These are phyloP conservation scores for Danio kyathit DNA, from an alignment of 2,797 vertebrate genomes.

Conservation along the genomic window DNA sequence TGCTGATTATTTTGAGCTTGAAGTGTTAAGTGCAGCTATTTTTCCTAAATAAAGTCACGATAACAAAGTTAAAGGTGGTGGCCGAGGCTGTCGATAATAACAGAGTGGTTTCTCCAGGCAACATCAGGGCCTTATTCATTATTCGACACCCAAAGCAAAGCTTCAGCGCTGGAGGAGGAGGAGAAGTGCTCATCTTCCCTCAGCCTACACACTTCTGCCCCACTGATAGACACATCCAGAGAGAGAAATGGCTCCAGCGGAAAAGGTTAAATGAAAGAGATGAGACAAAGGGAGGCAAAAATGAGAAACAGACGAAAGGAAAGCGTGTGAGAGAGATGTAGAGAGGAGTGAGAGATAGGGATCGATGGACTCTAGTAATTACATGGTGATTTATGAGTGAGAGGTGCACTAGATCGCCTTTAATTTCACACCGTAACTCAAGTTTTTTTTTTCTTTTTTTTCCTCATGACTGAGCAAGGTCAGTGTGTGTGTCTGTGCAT, in stretches of 20 bases:
- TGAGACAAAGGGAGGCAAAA: slow-evolving; percentile 39
- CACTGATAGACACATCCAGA: slow-evolving; percentile 33
- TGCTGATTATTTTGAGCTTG: neutral
- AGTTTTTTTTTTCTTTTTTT: slow-evolving; percentile 69
- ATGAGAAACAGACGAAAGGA: slow-evolving; percentile 9
- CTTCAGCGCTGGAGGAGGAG: neutral
- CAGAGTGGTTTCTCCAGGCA: slow-evolving; percentile 19
- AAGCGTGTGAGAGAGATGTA: slow-evolving; percentile 35
- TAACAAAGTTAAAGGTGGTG: slow-evolving; percentile 33
- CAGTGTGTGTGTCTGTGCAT: slow-evolving; percentile 63
- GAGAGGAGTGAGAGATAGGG: slow-evolving; percentile 65
- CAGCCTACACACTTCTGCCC: slow-evolving; percentile 35
- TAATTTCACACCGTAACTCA: slow-evolving; percentile 85
- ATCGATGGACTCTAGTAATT: slow-evolving; percentile 78
- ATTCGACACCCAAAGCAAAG: slow-evolving; percentile 30
- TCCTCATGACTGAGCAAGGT: slow-evolving; percentile 79
- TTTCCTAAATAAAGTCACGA: neutral
- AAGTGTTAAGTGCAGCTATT: slow-evolving; percentile 15
- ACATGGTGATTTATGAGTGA: slow-evolving; percentile 79
- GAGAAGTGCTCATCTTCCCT: slow-evolving; percentile 24
- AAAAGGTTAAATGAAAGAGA: slow-evolving; percentile 49
- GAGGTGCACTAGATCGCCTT: slow-evolving; percentile 76
- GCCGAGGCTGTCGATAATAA: slow-evolving; percentile 30
- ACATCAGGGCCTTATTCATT: slow-evolving; percentile 29
- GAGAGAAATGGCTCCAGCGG: slow-evolving; percentile 20